Conservation (phyloP, 2,888 invertebrate genomes). For the Meiosimyza decipiens region DNA sequence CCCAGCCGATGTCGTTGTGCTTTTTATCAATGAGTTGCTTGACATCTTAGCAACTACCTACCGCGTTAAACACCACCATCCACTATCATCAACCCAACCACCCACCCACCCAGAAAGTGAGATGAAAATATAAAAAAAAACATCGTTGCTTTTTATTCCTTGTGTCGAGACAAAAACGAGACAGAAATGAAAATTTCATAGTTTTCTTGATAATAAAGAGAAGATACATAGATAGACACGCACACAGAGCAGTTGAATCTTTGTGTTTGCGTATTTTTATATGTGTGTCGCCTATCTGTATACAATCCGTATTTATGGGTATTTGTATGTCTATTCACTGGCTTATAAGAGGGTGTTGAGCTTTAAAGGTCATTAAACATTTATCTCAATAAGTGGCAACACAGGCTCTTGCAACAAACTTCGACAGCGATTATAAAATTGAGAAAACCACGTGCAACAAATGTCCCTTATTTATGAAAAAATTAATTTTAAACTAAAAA, state of each 20-base stretch:
- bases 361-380: slow-evolving; percentile 60
- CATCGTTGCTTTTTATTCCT: slow-evolving; percentile 37
- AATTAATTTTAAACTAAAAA: too few relatives aligned
- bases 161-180: slow-evolving; percentile 55
- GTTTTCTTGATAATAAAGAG: slow-evolving; percentile 58
- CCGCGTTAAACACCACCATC: slow-evolving; percentile 43
- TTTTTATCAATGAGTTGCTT: slow-evolving; percentile 52
- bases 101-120: slow-evolving; percentile 39
- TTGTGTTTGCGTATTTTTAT: slow-evolving; percentile 9
- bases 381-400: slow-evolving; percentile 11
- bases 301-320: slow-evolving; percentile 40
- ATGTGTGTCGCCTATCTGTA: slow-evolving; percentile 1
- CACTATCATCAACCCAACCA: slow-evolving; percentile 48
- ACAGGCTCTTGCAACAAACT: too few relatives aligned
- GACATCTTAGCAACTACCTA: slow-evolving; percentile 23
- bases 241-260: slow-evolving; percentile 20
- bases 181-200: slow-evolving; percentile 59
- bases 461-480: too few relatives aligned
- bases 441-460: too few relatives aligned
- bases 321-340: slow-evolving; percentile 32
- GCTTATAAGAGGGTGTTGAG: slow-evolving; percentile 33
- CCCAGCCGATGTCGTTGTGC: slow-evolving; percentile 42
- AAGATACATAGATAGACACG: slow-evolving; percentile 8
- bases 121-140: slow-evolving; percentile 39
- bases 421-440: too few relatives aligned